Percentiles rank a stretch among this genome's conserved stretches.
These are phyloP conservation scores for Pterocles burchelli DNA, from an alignment of 2,113 vertebrate species.

Conservation along the genomic window DNA sequence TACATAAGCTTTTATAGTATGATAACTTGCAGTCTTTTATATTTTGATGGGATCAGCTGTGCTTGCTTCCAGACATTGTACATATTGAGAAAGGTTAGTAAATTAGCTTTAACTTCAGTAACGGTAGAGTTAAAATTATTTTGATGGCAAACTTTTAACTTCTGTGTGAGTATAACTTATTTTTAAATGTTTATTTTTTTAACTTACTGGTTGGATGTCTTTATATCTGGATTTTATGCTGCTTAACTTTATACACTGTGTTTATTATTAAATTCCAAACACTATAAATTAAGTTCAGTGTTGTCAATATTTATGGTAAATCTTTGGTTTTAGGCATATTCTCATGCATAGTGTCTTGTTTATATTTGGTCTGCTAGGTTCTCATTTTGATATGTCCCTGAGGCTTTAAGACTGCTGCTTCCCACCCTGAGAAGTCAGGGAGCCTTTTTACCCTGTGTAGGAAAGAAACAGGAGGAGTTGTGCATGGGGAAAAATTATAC, in stretches of 20 bases:
- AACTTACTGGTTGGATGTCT: not conserved
- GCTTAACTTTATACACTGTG: not conserved
- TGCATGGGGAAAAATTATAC: not conserved
- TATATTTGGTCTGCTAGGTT: not conserved
- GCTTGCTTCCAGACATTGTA: not conserved
- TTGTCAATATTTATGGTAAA: not conserved
- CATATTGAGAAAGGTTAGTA: not conserved
- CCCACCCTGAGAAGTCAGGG: not conserved
- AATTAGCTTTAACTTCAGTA: not conserved
- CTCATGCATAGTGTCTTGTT: not conserved
- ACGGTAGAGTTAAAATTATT: not conserved
- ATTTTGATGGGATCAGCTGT: not conserved
- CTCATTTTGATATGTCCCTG: not conserved
- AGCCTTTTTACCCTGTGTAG: not conserved
- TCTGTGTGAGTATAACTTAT: not conserved
- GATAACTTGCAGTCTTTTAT: not conserved
- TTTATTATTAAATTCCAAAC: conserved; percentile 41
- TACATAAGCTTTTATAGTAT: not conserved
- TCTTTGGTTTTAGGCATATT: not conserved
- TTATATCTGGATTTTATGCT: not conserved
- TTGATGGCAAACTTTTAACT: not conserved
- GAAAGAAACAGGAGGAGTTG: not conserved
- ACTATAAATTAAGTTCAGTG: not conserved
- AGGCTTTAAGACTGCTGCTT: not conserved
- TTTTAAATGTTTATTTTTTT: not conserved